A percentile compares a stretch with the other conserved stretches of the same genome.
These are phyloP conservation scores for Telmatochromis sp. DNA, from an alignment of 2,113 vertebrate genomes.

Conservation along the genomic window DNA sequence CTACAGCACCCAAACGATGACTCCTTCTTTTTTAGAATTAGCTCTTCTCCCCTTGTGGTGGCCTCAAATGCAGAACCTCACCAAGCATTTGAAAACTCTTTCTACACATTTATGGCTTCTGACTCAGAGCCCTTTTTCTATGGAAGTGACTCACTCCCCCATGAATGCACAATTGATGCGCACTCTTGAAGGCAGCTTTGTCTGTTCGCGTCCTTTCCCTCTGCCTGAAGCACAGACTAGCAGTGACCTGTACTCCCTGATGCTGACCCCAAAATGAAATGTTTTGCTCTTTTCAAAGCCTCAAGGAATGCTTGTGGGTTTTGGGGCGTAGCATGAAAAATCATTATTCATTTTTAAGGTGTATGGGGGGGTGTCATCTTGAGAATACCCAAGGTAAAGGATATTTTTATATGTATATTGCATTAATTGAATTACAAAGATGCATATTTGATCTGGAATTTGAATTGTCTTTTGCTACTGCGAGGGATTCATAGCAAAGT, in stretches of 20 bases:
- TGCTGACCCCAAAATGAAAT: slow-evolving; percentile 22
- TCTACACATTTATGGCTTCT: slow-evolving; percentile 5
- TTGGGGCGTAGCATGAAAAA: neutral
- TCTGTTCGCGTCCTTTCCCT: slow-evolving; percentile 1
- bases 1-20: neutral
- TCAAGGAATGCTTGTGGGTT: neutral
- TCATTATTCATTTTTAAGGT: neutral
- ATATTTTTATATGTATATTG: neutral
- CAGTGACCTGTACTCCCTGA: slow-evolving; percentile 34
- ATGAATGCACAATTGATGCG: slow-evolving; percentile 34
- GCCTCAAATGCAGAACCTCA: neutral
- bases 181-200: slow-evolving; percentile 35
- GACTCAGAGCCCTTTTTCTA: slow-evolving; percentile 16
- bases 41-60: neutral
- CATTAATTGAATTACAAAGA: neutral
- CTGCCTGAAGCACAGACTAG: slow-evolving; percentile 23
- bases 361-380: neutral
- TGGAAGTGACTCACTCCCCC: slow-evolving; percentile 6
- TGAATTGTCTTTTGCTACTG: neutral
- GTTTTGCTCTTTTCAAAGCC: neutral
- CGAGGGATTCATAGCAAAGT: neutral
- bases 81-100: neutral
- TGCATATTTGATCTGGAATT: neutral
- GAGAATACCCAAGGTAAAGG: neutral
- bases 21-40: neutral